phyloP scores from a whole-genome alignment of 2,888 invertebrate species.

The Yponomeuta evonymella region DNA sequence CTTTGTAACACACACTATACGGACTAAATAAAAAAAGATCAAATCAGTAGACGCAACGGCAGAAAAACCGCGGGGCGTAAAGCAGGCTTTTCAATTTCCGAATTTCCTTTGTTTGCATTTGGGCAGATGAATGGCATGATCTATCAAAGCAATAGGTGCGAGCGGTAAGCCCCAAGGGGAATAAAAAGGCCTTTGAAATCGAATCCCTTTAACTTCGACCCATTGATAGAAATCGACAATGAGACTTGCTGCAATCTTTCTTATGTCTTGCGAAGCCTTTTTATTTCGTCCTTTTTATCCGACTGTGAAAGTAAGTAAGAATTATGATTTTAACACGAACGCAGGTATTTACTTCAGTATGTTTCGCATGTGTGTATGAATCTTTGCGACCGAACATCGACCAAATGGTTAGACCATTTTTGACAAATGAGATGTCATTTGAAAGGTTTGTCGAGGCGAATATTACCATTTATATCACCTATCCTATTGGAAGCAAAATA shows the following conservation, averaged over 20 bases:
- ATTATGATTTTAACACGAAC: background rate
- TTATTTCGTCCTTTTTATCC: background rate
- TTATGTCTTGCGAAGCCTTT: background rate
- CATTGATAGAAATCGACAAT: slow-evolving; percentile 9
- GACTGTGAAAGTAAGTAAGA: background rate
- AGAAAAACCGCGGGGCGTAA: slow-evolving; percentile 9
- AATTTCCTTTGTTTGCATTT: slow-evolving; percentile 43
- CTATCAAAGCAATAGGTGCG: slow-evolving; percentile 36
- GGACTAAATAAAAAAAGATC: background rate
- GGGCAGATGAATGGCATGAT: slow-evolving; percentile 39
- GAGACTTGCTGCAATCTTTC: background rate
- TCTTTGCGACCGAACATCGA: too few relatives aligned
- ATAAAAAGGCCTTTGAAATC: background rate
- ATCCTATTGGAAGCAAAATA: too few relatives aligned
- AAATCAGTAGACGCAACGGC: slow-evolving; percentile 1
- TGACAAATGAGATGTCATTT: too few relatives aligned
- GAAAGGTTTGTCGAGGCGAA: too few relatives aligned
- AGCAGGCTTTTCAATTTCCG: slow-evolving; percentile 22
- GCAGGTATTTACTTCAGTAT: background rate
- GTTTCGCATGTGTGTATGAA: background rate
- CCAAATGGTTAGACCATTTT: too few relatives aligned
- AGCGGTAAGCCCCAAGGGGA: slow-evolving; percentile 9
- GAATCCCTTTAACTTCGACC: background rate
- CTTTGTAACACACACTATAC: too few relatives aligned
- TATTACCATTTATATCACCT: too few relatives aligned